These are phyloP conservation scores for Biston stratarius DNA, from an alignment of 2,888 invertebrate species.

Conservation along the genomic window DNA sequence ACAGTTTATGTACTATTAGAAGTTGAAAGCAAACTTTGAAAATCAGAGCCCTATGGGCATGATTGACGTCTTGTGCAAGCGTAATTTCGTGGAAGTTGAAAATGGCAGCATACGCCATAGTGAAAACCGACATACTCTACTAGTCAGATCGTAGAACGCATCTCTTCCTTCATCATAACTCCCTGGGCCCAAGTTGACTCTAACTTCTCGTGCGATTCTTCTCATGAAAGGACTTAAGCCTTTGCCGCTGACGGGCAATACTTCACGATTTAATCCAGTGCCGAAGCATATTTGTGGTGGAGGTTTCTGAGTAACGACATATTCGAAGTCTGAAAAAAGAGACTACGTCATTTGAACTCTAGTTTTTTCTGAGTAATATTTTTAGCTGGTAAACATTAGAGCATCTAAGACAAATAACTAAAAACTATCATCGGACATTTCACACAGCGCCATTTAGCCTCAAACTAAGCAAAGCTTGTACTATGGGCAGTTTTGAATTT, in stretches of 20 bases:
- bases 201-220: constrained; percentile 60
- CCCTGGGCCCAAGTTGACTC: constrained; percentile 67
- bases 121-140: constrained; percentile 59
- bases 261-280: constrained; percentile 75
- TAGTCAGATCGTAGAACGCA: constrained; percentile 70
- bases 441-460: too few relatives aligned
- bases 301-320: constrained; percentile 81
- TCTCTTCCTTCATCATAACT: constrained; percentile 63
- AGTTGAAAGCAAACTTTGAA: too few relatives aligned
- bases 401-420: too few relatives aligned
- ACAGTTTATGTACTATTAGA: too few relatives aligned
- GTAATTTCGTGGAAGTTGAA: neutral
- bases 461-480: too few relatives aligned
- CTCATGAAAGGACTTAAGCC: constrained; percentile 81
- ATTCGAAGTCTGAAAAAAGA: constrained; percentile 78
- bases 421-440: too few relatives aligned
- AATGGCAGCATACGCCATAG: too few relatives aligned
- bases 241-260: constrained; percentile 76
- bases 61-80: too few relatives aligned
- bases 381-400: too few relatives aligned
- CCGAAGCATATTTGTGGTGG: constrained; percentile 83
- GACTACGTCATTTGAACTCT: neutral
- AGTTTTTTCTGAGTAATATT: too few relatives aligned
- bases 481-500: too few relatives aligned
- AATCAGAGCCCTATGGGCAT: too few relatives aligned